These are phyloP conservation scores for Aphelinus atriplicis DNA, from an alignment of 1,140 invertebrate genomes.

Conservation along the genomic window DNA sequence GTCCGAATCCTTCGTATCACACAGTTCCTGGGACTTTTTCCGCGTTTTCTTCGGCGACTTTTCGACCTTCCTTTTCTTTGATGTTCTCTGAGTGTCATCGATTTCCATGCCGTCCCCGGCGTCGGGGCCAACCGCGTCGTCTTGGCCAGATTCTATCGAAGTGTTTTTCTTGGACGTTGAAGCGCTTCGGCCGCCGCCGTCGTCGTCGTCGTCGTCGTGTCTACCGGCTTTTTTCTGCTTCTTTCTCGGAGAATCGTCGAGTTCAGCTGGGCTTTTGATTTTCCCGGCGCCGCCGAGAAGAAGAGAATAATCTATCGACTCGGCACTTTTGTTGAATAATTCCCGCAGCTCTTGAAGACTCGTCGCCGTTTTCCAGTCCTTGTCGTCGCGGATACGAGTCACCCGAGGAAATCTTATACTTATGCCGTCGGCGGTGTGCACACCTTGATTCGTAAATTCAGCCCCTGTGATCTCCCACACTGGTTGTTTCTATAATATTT, in stretches of 20 bases:
- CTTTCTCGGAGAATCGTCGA: slow-evolving; percentile 3
- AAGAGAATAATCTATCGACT: slow-evolving; percentile 74
- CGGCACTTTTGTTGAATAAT: slow-evolving; percentile 75
- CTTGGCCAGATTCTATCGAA: background rate
- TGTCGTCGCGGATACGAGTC: slow-evolving; percentile 84
- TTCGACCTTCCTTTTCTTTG: slow-evolving; percentile 4
- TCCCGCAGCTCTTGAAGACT: slow-evolving; percentile 76
- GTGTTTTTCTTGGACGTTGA: background rate
- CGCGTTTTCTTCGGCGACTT: slow-evolving; percentile 32
- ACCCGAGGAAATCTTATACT: slow-evolving; percentile 93
- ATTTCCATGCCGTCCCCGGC: background rate
- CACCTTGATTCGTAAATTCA: slow-evolving; percentile 87
- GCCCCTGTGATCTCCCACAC: slow-evolving; percentile 96
- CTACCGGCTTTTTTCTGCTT: slow-evolving; percentile 14
- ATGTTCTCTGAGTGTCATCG: background rate
- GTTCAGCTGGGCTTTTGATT: background rate
- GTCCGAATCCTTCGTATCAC: slow-evolving; percentile 12
- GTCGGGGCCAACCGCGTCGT: background rate
- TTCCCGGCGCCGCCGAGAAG: slow-evolving; percentile 49
- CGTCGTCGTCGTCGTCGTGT: too few relatives aligned
- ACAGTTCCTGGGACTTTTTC: slow-evolving; percentile 22
- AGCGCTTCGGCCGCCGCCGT: background rate
- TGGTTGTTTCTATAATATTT: slow-evolving; percentile 72
- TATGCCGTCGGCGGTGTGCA: slow-evolving; percentile 91
- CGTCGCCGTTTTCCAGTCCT: slow-evolving; percentile 85